A percentile compares a stretch with the other conserved stretches of the same genome.
Evolutionary conservation across 2,888 invertebrate species (phyloP).

Genomic region (Meta bourneti): DNA sequence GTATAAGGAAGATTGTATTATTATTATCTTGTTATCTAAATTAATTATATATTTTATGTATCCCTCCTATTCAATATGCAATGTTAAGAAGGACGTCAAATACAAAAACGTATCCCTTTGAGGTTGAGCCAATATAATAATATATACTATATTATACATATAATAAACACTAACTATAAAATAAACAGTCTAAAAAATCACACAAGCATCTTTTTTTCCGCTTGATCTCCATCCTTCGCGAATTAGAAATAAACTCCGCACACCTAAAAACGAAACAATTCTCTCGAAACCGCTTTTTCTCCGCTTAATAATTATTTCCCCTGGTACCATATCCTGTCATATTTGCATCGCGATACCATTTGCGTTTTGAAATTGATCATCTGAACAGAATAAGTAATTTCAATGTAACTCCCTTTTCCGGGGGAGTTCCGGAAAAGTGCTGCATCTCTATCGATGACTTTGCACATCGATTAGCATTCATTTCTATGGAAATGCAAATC

Average conservation of each 20-base stretch:
- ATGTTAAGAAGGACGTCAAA: too few species aligned
- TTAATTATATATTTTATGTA: too few species aligned
- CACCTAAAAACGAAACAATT: not conserved
- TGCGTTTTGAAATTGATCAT: not conserved
- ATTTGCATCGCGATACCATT: not conserved
- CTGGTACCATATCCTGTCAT: not conserved
- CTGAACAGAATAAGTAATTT: too few species aligned
- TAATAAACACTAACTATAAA: too few species aligned
- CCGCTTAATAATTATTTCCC: constrained; percentile 22
- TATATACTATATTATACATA: too few species aligned
- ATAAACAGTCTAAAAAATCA: too few species aligned
- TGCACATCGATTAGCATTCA: not conserved
- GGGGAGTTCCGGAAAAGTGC: constrained; percentile 1
- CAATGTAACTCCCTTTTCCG: not conserved
- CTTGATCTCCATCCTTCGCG: not conserved
- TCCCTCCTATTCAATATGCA: too few species aligned
- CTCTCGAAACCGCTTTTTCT: not conserved
- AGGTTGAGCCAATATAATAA: too few species aligned
- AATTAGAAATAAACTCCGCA: not conserved
- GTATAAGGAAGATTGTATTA: too few species aligned
- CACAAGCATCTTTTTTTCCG: too few species aligned
- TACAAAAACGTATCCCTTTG: too few species aligned
- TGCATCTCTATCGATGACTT: not conserved
- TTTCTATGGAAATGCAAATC: constrained; percentile 8
- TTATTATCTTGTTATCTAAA: too few species aligned